These are phyloP conservation scores for Tinea pellionella DNA, from an alignment of 2,888 invertebrate species.

Conservation along the genomic window DNA sequence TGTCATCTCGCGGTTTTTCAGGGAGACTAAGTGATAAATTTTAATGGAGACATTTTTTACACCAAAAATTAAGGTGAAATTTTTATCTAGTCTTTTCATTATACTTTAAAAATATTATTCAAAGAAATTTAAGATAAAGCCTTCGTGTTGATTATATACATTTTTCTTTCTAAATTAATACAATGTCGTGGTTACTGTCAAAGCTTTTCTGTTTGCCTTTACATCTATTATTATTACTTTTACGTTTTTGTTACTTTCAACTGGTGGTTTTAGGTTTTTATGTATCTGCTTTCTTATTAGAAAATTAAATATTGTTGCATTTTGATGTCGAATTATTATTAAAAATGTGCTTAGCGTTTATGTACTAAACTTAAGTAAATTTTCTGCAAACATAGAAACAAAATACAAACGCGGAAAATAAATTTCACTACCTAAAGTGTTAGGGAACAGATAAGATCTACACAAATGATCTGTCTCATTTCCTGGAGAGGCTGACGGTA, in stretches of 20 bases:
- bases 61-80: conserved; percentile 1
- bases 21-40: neutral
- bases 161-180: neutral
- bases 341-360: too few relatives aligned
- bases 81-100: neutral
- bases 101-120: neutral
- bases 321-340: too few relatives aligned
- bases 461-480: conserved; percentile 24
- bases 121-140: neutral
- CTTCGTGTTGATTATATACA: neutral
- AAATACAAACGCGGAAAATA: too few relatives aligned
- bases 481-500: conserved; percentile 19
- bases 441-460: conserved; percentile 20
- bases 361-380: too few relatives aligned
- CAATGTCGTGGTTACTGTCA: neutral
- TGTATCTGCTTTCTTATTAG: too few relatives aligned
- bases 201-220: neutral
- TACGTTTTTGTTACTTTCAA: too few relatives aligned
- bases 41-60: neutral
- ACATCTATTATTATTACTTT: neutral
- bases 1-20: neutral
- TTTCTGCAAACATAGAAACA: too few relatives aligned
- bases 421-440: too few relatives aligned
- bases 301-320: too few relatives aligned
- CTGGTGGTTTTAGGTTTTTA: too few relatives aligned